Evolutionary conservation across 2,888 invertebrate genomes (phyloP), one percentile per base, ranked within the genome.

Genomic region (Drosophila borborema): DNA sequence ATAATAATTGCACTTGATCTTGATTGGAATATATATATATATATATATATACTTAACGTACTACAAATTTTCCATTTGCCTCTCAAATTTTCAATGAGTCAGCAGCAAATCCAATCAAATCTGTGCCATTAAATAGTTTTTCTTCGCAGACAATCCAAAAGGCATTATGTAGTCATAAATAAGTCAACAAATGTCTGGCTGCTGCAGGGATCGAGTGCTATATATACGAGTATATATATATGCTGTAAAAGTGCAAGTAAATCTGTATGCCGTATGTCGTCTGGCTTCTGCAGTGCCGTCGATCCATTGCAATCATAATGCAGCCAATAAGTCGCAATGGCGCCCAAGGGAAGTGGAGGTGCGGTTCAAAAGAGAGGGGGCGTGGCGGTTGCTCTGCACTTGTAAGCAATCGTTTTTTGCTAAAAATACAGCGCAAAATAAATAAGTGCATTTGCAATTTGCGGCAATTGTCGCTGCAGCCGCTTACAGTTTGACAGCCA

Each of bases 371-470:
- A 41, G 9, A 54, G 38, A 16, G 28, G 12, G 8, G 6, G 23
- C 12, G 10, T 16, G 16, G 36, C 16, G 16, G 38, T 4, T 14
- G 6, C 12, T 16, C 46, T 34, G 69, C 82, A 84, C 87, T 84
- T 88, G 89, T 85, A 80, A 77, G 84, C 89, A 86, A 81, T 89
- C 89, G 69, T 61, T 75, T 78, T 61, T 75, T 78, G 77, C 80
- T 72, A 72, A 64, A 80, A 75, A 80, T 77, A 77, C 51, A 59
- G 60, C 16, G 74, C 34, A 28, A 73, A 72, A 73, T 48, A 64
- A 78, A 77, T 74, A 74, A 77, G 55, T 73, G 80, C 70, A 77
- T 56, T 73, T 79, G 73, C 80, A 89, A 86, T 89, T 89, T 85
- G 86, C 48, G 80, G 80, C 88, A 86, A 86, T 86, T 86, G 86